These are phyloP conservation scores for Xiphophorus birchmanni DNA, from an alignment of 2,797 vertebrate genomes.

Conservation along the genomic window DNA sequence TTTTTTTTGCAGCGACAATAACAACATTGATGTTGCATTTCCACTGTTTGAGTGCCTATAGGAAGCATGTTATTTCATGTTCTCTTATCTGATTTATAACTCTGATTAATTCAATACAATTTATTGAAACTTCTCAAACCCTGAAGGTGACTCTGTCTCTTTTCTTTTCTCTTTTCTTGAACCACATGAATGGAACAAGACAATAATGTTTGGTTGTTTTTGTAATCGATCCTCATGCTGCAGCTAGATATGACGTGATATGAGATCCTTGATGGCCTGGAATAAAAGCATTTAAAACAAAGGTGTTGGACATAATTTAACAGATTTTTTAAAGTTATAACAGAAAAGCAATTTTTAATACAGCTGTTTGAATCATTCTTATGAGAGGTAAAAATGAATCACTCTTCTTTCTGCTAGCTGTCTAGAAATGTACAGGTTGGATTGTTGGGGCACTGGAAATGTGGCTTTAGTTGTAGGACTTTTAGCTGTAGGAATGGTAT, in stretches of 20 bases:
- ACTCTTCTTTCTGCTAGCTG: background rate
- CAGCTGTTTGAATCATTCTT: background rate
- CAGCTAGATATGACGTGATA: background rate
- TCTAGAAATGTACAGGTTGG: background rate
- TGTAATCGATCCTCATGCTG: background rate
- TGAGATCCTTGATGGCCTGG: background rate
- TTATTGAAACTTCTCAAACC: background rate
- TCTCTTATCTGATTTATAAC: background rate
- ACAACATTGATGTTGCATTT: slow-evolving; percentile 17
- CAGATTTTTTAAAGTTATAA: background rate
- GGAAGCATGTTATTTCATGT: slow-evolving; percentile 14
- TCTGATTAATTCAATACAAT: background rate
- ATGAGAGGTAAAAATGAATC: background rate
- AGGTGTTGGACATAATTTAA: background rate
- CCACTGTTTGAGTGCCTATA: slow-evolving; percentile 12
- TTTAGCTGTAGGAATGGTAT: background rate
- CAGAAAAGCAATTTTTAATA: background rate
- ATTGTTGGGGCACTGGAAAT: background rate
- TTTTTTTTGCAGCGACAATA: slow-evolving; percentile 29
- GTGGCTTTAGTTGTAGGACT: background rate
- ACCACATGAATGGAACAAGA: background rate
- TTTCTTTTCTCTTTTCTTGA: background rate
- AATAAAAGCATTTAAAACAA: background rate
- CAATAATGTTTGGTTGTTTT: background rate
- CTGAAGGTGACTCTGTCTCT: background rate